These are phyloP conservation scores for Volucella zonaria DNA, from an alignment of 2,888 invertebrate genomes.

Conservation along the genomic window DNA sequence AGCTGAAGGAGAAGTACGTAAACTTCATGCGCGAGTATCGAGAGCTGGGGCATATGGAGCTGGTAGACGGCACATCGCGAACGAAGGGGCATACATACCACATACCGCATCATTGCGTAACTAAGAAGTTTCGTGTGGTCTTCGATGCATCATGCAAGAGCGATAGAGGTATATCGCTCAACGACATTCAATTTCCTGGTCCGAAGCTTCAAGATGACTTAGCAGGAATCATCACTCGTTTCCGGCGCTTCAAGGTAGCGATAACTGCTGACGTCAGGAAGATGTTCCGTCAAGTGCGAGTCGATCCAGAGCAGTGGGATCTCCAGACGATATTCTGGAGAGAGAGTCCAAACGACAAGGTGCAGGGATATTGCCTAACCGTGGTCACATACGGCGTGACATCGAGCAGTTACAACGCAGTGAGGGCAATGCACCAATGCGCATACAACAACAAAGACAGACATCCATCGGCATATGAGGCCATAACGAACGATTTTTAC, in stretches of 20 bases:
- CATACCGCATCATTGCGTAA: slow-evolving; percentile 18
- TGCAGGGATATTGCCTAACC: slow-evolving; percentile 29
- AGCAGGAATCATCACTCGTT: slow-evolving; percentile 17
- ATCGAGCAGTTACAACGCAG: too few species aligned
- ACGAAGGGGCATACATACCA: not conserved
- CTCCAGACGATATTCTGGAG: slow-evolving; percentile 45
- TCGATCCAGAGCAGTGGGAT: slow-evolving; percentile 36
- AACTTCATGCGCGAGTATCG: slow-evolving; percentile 30
- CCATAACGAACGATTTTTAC: slow-evolving; percentile 18
- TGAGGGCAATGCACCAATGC: slow-evolving; percentile 21
- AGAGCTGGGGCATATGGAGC: slow-evolving; percentile 4
- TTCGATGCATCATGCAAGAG: slow-evolving; percentile 27
- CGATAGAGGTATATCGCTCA: slow-evolving; percentile 13
- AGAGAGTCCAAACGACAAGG: slow-evolving; percentile 9
- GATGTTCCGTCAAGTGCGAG: slow-evolving; percentile 35
- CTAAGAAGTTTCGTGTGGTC: slow-evolving; percentile 36
- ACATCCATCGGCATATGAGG: slow-evolving; percentile 23
- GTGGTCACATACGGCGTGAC: too few species aligned
- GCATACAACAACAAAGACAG: not conserved
- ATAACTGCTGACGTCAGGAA: slow-evolving; percentile 27
- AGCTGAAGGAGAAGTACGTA: slow-evolving; percentile 21
- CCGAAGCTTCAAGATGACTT: slow-evolving; percentile 28
- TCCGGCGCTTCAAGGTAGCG: slow-evolving; percentile 22
- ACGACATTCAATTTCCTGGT: slow-evolving; percentile 28
- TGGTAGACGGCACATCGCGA: not conserved